phyloP scores from a whole-genome alignment of 2,888 invertebrate species.

The Aromia moschata region DNA sequence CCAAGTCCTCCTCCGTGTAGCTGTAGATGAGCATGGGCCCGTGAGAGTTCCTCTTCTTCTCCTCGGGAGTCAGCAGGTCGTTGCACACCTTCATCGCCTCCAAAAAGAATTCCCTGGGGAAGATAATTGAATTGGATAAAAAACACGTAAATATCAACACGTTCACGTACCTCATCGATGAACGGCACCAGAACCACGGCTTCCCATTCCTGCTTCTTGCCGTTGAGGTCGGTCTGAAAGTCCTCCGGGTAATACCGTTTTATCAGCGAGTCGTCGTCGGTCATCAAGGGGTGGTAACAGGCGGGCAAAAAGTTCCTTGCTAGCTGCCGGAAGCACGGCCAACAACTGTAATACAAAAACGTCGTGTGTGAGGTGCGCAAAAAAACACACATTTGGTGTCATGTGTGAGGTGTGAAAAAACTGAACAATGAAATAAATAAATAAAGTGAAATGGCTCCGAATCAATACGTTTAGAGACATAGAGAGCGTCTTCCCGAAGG shows the following conservation, averaged over 20 bases:
- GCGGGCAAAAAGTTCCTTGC: constrained; percentile 79
- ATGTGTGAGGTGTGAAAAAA: too few relatives aligned
- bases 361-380: too few relatives aligned
- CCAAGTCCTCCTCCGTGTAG: constrained; percentile 70
- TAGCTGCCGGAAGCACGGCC: constrained; percentile 89
- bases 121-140: constrained; percentile 9
- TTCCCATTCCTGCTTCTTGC: constrained; percentile 96
- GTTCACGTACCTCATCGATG: constrained; percentile 78
- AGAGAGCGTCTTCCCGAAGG: constrained; percentile 74
- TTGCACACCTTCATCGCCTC: constrained; percentile 80
- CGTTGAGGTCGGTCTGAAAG: constrained; percentile 94
- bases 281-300: constrained; percentile 83
- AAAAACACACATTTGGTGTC: too few relatives aligned
- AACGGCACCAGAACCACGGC: constrained; percentile 94
- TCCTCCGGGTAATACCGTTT: constrained; percentile 90
- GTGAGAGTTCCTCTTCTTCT: constrained; percentile 79
- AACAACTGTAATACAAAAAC: too few relatives aligned
- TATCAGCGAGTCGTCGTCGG: constrained; percentile 79
- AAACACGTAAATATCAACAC: neutral
- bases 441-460: too few relatives aligned
- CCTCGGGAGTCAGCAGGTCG: constrained; percentile 72
- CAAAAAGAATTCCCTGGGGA: constrained; percentile 70
- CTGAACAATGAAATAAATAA: too few relatives aligned
- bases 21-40: constrained; percentile 88
- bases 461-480: constrained; percentile 62